A percentile compares a stretch with the other conserved stretches of the same genome.
Conservation (phyloP, 2,888 invertebrate genomes). For the Campoletis raptor region DNA sequence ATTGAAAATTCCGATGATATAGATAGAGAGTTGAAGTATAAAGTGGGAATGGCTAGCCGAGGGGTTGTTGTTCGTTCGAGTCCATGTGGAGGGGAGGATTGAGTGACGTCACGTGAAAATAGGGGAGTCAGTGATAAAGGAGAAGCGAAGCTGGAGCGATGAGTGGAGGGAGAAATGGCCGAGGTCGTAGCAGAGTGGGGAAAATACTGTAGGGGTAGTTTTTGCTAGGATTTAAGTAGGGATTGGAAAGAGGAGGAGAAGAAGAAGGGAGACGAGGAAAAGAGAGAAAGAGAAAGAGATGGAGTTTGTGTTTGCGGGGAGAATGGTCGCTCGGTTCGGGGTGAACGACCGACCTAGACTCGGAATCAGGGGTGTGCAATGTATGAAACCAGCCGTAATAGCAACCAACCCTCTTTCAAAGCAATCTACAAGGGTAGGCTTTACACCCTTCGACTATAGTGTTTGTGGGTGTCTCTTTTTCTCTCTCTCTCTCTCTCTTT, state of each 20-base stretch:
- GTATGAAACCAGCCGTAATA: constrained; percentile 81
- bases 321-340: constrained; percentile 73
- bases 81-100: constrained; percentile 64
- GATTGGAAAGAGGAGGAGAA: not conserved
- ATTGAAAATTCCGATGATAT: constrained; percentile 49
- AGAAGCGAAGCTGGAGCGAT: constrained; percentile 55
- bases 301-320: constrained; percentile 69
- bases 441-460: constrained; percentile 73
- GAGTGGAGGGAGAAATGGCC: constrained; percentile 60
- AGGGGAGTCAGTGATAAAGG: constrained; percentile 55
- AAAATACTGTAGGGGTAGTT: constrained; percentile 57
- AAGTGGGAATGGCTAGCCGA: constrained; percentile 45
- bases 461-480: constrained; percentile 45
- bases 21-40: not conserved
- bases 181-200: constrained; percentile 63
- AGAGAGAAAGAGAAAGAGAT: constrained; percentile 64
- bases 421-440: constrained; percentile 82
- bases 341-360: constrained; percentile 85
- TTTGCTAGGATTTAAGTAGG: constrained; percentile 19
- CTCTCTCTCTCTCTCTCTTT: not conserved
- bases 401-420: constrained; percentile 78
- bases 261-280: constrained; percentile 24
- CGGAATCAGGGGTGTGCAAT: constrained; percentile 84
- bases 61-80: constrained; percentile 61
- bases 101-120: constrained; percentile 78